Evolutionary conservation across 2,888 invertebrate species (phyloP).

Genomic region (Neoscelio sp.): DNA sequence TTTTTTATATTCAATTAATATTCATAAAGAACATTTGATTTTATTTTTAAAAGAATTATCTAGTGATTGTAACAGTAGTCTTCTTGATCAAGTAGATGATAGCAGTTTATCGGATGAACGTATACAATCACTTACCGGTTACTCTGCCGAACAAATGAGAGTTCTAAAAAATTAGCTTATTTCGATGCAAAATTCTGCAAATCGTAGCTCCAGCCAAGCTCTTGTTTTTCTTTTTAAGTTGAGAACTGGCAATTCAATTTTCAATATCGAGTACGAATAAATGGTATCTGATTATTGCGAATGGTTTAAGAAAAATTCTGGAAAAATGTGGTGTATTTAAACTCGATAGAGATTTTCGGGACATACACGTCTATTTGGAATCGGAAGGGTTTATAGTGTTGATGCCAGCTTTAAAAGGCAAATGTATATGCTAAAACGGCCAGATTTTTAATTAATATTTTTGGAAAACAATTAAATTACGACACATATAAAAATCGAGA

Average conservation of each 20-base stretch:
- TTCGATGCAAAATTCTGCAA: constrained; percentile 15
- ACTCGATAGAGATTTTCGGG: no score
- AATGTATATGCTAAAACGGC: no score
- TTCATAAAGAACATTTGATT: not conserved
- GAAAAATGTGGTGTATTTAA: no score
- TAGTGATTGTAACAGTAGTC: not conserved
- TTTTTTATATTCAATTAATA: not conserved
- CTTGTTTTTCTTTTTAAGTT: constrained; percentile 18
- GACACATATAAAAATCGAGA: constrained; percentile 48
- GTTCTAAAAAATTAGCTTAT: not conserved
- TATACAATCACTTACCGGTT: constrained; percentile 5
- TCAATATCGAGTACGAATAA: constrained; percentile 10
- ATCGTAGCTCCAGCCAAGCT: constrained; percentile 11
- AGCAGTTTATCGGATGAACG: constrained; percentile 10
- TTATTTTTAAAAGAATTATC: not conserved
- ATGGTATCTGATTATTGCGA: constrained; percentile 1
- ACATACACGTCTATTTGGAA: no score
- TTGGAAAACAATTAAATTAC: constrained; percentile 38
- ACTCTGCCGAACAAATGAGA: not conserved
- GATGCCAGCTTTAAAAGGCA: no score
- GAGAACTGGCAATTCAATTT: constrained; percentile 11
- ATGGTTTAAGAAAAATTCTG: no score
- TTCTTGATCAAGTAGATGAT: constrained; percentile 3
- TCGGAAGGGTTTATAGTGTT: no score
- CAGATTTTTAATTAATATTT: constrained; percentile 55